Evolutionary conservation across 2,113 vertebrate species (phyloP).

Genomic region (Aptenodytes forsteri): DNA sequence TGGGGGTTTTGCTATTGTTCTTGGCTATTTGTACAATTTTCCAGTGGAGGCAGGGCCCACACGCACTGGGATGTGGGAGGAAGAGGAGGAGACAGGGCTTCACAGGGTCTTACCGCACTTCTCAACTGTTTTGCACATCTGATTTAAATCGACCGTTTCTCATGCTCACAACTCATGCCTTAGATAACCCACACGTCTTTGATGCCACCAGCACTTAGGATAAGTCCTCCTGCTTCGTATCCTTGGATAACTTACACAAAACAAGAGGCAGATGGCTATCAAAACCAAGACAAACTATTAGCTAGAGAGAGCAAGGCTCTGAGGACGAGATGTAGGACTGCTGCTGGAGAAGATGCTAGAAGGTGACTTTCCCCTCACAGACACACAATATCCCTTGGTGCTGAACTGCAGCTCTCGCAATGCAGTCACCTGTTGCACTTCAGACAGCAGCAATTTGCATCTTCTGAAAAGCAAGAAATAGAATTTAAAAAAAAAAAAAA

Average conservation of each 20-base stretch:
- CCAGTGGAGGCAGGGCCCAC: neutral
- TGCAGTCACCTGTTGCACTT: neutral
- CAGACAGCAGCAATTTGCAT: neutral
- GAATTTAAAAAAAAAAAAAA: neutral
- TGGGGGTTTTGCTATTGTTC: no score
- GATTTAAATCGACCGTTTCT: neutral
- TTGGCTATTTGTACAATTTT: neutral
- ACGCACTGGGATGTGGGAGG: neutral
- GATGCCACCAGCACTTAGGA: neutral
- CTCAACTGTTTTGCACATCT: neutral
- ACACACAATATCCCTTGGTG: neutral
- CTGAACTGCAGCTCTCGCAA: neutral
- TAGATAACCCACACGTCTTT: neutral
- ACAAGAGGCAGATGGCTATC: neutral
- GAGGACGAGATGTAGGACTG: neutral
- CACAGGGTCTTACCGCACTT: neutral
- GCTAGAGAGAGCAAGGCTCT: neutral
- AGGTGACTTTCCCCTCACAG: neutral
- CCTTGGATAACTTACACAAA: constrained; percentile 3
- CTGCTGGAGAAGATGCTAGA: neutral
- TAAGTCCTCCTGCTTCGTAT: neutral
- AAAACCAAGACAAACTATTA: neutral
- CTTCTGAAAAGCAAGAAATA: neutral
- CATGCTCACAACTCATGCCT: neutral
- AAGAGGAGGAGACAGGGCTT: neutral